Evolutionary conservation across 92 coral and sea anemone genomes (phyloP).

Genomic region (Montipora capitata): DNA sequence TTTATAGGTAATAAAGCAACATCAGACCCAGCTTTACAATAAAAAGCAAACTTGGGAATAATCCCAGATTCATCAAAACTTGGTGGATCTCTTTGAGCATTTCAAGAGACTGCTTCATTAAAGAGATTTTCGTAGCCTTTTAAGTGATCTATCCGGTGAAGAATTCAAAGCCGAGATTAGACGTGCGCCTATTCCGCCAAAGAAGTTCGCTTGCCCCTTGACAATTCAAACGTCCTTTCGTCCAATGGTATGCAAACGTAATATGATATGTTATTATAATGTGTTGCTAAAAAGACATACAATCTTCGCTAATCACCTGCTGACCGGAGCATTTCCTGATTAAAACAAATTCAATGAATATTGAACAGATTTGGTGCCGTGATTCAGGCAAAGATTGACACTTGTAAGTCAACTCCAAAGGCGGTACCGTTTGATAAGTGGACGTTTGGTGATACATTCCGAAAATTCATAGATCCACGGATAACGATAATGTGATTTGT

Average conservation of each 20-base stretch:
- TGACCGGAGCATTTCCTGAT: slow-evolving; percentile 63
- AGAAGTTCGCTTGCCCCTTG: slow-evolving; percentile 10
- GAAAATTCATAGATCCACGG: slow-evolving; percentile 34
- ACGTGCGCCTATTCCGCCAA: background rate
- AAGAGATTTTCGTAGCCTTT: slow-evolving; percentile 22
- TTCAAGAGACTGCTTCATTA: slow-evolving; percentile 33
- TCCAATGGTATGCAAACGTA: slow-evolving; percentile 41
- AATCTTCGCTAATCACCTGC: slow-evolving; percentile 46
- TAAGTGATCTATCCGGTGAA: slow-evolving; percentile 9
- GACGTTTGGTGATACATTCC: slow-evolving; percentile 26
- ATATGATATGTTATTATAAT: slow-evolving; percentile 13
- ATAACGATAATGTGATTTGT: slow-evolving; percentile 36
- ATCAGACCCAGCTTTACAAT: background rate
- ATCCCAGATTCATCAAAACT: background rate
- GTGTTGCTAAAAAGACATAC: slow-evolving; percentile 53
- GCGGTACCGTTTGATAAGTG: slow-evolving; percentile 50
- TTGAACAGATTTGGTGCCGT: slow-evolving; percentile 15
- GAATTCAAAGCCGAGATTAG: slow-evolving; percentile 30
- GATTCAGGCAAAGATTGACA: slow-evolving; percentile 48
- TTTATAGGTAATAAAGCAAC: background rate
- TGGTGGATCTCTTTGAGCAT: slow-evolving; percentile 33
- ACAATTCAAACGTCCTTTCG: background rate
- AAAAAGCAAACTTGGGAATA: background rate
- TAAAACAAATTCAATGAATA: slow-evolving; percentile 26
- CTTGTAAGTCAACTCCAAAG: slow-evolving; percentile 23